These are phyloP conservation scores for Anoncus sp. DNA, from an alignment of 2,888 invertebrate species.

Conservation along the genomic window DNA sequence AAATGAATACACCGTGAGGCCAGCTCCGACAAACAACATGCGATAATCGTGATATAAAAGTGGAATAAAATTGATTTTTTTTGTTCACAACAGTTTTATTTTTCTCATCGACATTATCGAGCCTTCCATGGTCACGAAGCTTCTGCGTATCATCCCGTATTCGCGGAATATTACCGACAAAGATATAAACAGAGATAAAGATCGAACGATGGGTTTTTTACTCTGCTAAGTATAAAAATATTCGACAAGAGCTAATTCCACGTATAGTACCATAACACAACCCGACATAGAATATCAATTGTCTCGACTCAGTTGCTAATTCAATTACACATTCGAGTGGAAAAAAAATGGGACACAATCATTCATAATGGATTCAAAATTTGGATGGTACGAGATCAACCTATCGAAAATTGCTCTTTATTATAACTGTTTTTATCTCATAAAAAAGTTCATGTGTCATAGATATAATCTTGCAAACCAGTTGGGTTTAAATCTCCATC, in stretches of 20 bases:
- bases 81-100: constrained; percentile 4
- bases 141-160: constrained; percentile 15
- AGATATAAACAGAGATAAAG: constrained; percentile 28
- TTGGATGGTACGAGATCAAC: not conserved
- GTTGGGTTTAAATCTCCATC: not conserved
- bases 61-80: constrained; percentile 15
- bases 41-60: constrained; percentile 31
- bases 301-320: not conserved
- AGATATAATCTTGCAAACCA: constrained; percentile 22
- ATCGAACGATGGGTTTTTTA: constrained; percentile 20
- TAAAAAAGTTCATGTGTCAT: constrained; percentile 26
- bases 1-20: constrained; percentile 19
- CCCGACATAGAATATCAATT: not conserved
- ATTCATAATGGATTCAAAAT: not conserved
- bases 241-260: not conserved
- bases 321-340: not conserved
- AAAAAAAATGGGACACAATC: not conserved
- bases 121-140: constrained; percentile 14
- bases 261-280: not conserved
- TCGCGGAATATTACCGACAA: not conserved
- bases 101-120: constrained; percentile 23
- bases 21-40: constrained; percentile 39
- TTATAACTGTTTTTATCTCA: constrained; percentile 3
- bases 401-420: not conserved
- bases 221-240: constrained; percentile 1